Evolutionary conservation across 1,140 invertebrate genomes (phyloP).

Genomic region (Agrilus planipennis): DNA sequence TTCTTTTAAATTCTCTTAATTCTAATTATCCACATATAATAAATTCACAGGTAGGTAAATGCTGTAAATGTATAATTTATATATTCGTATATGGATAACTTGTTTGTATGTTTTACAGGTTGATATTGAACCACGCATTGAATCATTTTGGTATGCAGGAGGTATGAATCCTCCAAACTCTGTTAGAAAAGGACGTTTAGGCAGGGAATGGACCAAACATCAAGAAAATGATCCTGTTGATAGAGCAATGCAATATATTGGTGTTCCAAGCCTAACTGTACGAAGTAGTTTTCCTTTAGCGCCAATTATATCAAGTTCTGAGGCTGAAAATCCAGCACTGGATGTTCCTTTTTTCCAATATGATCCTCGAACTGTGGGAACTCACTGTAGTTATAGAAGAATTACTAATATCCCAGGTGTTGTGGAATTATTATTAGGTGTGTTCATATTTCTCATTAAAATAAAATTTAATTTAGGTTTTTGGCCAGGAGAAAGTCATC

Average conservation of each 20-base stretch:
- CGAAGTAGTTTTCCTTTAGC: constrained; percentile 47
- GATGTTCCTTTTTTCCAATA: constrained; percentile 42
- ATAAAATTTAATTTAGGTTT: too few species aligned
- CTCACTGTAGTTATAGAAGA: constrained; percentile 39
- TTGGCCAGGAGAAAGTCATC: constrained; percentile 63
- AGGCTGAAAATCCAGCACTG: constrained; percentile 42
- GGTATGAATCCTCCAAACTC: constrained; percentile 41
- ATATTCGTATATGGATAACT: constrained; percentile 10
- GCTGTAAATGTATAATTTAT: not conserved
- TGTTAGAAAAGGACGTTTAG: not conserved
- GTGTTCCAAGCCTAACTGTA: constrained; percentile 49
- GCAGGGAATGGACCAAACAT: constrained; percentile 30
- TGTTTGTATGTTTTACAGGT: constrained; percentile 34
- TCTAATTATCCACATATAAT: constrained; percentile 46
- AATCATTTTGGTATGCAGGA: constrained; percentile 69
- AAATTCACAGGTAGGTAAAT: constrained; percentile 41
- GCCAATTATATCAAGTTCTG: constrained; percentile 44
- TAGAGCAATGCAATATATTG: constrained; percentile 52
- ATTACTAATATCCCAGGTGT: constrained; percentile 63
- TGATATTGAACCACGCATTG: constrained; percentile 60
- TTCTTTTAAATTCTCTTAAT: constrained; percentile 44
- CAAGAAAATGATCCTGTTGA: constrained; percentile 43
- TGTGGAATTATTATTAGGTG: too few species aligned
- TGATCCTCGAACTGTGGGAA: constrained; percentile 46
- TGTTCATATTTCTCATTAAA: too few species aligned